Conservation (phyloP, 2,888 invertebrate genomes). For the Dascillus cervinus region DNA sequence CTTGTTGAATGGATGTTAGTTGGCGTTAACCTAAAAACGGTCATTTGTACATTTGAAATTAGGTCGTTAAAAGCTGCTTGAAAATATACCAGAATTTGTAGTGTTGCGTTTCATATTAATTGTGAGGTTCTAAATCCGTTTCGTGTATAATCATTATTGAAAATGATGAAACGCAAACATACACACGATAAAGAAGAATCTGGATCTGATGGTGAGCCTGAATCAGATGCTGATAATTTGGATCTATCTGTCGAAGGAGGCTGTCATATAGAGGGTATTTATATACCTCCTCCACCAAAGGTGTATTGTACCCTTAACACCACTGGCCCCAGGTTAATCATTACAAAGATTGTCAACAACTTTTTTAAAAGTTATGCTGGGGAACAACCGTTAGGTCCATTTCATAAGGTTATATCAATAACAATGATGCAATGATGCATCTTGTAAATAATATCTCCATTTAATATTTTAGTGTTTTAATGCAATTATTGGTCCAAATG, state of each 20-base stretch:
- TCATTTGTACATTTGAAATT: no score
- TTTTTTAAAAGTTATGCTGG: constrained; percentile 98
- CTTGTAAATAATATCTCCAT: constrained; percentile 3
- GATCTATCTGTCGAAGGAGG: constrained; percentile 54
- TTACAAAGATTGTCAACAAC: constrained; percentile 80
- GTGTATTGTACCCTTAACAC: constrained; percentile 63
- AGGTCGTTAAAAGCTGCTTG: no score
- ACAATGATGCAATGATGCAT: neutral
- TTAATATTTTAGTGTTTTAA: constrained; percentile 82
- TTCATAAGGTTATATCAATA: constrained; percentile 72
- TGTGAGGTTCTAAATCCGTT: no score
- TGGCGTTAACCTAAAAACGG: no score
- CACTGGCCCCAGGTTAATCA: constrained; percentile 79
- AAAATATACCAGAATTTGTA: no score
- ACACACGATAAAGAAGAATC: constrained; percentile 8
- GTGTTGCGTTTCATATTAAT: no score
- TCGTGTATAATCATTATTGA: no score
- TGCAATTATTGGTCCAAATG: constrained; percentile 96
- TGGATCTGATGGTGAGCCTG: constrained; percentile 17
- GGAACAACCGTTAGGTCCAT: constrained; percentile 77
- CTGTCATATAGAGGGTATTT: constrained; percentile 69
- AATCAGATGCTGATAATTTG: constrained; percentile 19
- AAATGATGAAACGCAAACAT: no score
- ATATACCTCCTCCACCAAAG: constrained; percentile 71
- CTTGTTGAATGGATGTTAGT: no score